Evolutionary conservation across 2,113 vertebrate genomes (phyloP).

Genomic region (Pachycephala philippinensis): DNA sequence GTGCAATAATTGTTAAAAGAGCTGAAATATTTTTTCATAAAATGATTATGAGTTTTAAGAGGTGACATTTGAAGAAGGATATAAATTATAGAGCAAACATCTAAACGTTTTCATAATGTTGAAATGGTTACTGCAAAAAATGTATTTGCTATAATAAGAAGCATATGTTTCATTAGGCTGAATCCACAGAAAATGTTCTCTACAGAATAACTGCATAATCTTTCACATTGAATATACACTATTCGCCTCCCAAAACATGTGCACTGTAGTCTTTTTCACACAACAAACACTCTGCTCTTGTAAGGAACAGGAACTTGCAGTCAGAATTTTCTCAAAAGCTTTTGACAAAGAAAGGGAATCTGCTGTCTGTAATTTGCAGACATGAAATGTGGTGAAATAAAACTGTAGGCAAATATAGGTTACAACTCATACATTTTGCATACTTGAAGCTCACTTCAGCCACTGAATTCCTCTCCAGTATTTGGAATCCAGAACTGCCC

Average conservation of each 20-base stretch:
- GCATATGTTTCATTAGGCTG: constrained; percentile 61
- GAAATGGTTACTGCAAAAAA: constrained; percentile 60
- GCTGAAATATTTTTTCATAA: constrained; percentile 51
- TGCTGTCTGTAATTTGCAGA: not conserved
- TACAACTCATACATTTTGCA: not conserved
- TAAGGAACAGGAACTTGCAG: not conserved
- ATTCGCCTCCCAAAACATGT: constrained; percentile 4
- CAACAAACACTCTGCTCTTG: not conserved
- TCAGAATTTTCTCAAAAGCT: not conserved
- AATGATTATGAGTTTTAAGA: constrained; percentile 61
- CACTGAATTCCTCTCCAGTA: not conserved
- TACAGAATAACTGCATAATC: constrained; percentile 21
- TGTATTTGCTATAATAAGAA: constrained; percentile 58
- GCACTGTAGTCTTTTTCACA: not conserved
- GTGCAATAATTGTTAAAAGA: constrained; percentile 34
- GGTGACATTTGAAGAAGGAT: constrained; percentile 53
- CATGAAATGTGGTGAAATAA: not conserved
- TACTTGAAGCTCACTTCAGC: not conserved
- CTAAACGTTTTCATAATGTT: constrained; percentile 56
- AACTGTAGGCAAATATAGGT: not conserved
- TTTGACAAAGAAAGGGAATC: not conserved
- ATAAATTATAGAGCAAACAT: constrained; percentile 57
- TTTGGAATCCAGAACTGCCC: not conserved
- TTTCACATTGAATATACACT: not conserved
- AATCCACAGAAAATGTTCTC: constrained; percentile 40